phyloP scores from a whole-genome alignment of 2,797 vertebrate species.

The Pelodytes ibericus region DNA sequence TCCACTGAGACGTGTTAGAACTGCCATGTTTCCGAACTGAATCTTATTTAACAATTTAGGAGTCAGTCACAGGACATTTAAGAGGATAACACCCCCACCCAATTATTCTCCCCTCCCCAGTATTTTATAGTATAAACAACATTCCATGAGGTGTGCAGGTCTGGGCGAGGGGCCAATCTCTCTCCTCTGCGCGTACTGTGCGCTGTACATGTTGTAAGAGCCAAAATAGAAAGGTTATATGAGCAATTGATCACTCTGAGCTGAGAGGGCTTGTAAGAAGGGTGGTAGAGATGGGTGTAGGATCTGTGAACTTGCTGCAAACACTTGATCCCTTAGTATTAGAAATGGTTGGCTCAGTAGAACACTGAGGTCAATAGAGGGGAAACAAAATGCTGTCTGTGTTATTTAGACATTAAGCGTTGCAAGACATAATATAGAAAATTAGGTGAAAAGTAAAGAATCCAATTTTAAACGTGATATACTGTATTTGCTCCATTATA shows the following conservation, averaged over 20 bases:
- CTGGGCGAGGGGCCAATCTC: constrained; percentile 8
- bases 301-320: not conserved
- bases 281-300: not conserved
- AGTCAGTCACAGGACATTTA: not conserved
- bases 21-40: not conserved
- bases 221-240: not conserved
- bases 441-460: no score
- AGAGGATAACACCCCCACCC: not conserved
- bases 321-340: not conserved
- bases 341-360: no score
- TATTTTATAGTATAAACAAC: constrained; percentile 30
- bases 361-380: no score
- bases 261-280: not conserved
- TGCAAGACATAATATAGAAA: no score
- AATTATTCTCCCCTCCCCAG: not conserved
- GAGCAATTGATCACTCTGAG: not conserved
- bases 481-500: no score
- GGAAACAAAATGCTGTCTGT: no score
- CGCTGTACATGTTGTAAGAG: constrained; percentile 4
- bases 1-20: no score
- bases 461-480: no score
- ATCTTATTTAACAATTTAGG: not conserved
- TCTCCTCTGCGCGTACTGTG: constrained; percentile 10
- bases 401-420: no score
- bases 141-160: constrained; percentile 13